Percentiles rank a stretch among this genome's conserved stretches.
phyloP scores from a whole-genome alignment of 2,888 invertebrate species.

The Drosophila barbarae region DNA sequence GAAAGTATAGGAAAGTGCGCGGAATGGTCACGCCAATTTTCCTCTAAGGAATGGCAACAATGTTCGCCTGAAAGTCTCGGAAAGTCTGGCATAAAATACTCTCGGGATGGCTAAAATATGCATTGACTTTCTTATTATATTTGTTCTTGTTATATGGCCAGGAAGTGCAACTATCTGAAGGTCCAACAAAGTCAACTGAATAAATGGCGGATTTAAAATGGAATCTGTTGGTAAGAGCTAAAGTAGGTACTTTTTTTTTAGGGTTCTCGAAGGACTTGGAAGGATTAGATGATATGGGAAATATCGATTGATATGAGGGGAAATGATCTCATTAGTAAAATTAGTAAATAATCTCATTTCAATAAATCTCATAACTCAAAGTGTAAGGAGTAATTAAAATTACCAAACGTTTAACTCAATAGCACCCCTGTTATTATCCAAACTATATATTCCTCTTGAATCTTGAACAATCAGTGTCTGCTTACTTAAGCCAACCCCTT shows the following conservation, averaged over 20 bases:
- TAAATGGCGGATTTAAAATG: neutral
- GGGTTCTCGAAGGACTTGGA: neutral
- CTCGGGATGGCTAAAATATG: conserved; percentile 12
- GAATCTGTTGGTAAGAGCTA: neutral
- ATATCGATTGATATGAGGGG: neutral
- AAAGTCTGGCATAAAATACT: conserved; percentile 1
- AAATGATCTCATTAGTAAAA: neutral
- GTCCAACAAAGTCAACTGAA: neutral
- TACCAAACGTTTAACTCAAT: neutral
- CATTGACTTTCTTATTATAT: conserved; percentile 6
- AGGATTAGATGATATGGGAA: neutral
- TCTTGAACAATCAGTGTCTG: neutral
- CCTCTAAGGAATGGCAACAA: conserved; percentile 19
- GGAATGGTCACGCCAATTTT: conserved; percentile 34
- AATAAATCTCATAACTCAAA: neutral
- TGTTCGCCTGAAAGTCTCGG: conserved; percentile 4
- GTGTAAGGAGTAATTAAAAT: no score
- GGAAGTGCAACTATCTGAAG: neutral
- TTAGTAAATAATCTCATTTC: no score
- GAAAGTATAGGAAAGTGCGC: conserved; percentile 22
- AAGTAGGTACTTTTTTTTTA: neutral
- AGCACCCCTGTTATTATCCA: neutral
- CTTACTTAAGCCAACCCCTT: neutral
- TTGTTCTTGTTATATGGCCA: conserved; percentile 2
- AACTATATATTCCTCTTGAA: neutral